Percentiles rank a stretch among this genome's conserved stretches.
Evolutionary conservation across 1,140 invertebrate genomes (phyloP).

Genomic region (Platorchestia sp.): DNA sequence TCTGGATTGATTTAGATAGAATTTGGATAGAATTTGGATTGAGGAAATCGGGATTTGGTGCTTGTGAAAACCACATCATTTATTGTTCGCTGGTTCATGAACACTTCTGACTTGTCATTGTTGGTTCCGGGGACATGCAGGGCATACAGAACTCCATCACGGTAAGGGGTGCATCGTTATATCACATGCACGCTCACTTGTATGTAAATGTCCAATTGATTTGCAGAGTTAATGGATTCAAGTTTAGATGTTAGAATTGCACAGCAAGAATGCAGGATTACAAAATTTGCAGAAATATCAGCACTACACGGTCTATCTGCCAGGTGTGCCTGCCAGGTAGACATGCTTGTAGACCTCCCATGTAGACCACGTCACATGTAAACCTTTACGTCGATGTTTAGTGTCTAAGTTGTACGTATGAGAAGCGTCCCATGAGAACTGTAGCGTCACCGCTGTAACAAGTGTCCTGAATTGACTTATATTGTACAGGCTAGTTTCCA

Average conservation of each 20-base stretch:
- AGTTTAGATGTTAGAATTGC: not conserved
- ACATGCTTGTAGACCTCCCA: not conserved
- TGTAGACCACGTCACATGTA: not conserved
- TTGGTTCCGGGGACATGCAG: not conserved
- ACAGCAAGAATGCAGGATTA: not conserved
- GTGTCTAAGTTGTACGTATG: too few relatives aligned
- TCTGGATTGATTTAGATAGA: too few relatives aligned
- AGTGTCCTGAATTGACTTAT: too few relatives aligned
- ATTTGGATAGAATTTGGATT: too few relatives aligned
- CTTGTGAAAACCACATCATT: too few relatives aligned
- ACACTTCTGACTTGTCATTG: not conserved
- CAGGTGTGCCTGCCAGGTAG: not conserved
- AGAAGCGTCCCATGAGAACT: not conserved
- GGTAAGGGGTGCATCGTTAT: not conserved
- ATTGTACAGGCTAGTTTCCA: too few relatives aligned
- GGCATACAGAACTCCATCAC: not conserved
- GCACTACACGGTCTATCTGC: not conserved
- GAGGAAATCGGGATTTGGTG: too few relatives aligned
- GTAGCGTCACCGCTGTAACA: too few relatives aligned
- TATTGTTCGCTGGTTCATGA: not conserved
- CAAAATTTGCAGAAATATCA: not conserved
- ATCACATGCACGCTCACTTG: not conserved
- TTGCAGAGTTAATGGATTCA: not conserved
- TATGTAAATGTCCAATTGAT: not conserved
- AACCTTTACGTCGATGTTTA: not conserved